Evolutionary conservation across 2,113 vertebrate species (phyloP).

Genomic region (Hemiprocne comata): DNA sequence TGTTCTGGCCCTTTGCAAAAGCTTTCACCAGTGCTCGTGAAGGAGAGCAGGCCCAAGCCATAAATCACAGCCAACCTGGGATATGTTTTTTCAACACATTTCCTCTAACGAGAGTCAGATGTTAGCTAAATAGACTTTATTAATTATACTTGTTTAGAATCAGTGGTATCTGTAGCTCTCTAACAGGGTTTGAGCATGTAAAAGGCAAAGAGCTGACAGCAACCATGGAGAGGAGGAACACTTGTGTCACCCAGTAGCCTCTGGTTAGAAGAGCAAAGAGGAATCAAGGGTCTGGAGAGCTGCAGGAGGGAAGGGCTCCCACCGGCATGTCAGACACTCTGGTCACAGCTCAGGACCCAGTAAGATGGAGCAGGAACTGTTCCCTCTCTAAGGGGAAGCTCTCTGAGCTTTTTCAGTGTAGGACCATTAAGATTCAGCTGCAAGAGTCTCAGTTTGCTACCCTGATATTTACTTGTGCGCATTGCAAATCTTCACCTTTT

Average conservation of each 20-base stretch:
- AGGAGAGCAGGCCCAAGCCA: constrained; percentile 54
- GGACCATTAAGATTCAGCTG: background rate
- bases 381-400: background rate
- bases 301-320: background rate
- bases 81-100: constrained; percentile 67
- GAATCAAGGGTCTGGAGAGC: background rate
- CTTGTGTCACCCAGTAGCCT: background rate
- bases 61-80: constrained; percentile 70
- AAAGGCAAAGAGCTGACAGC: background rate
- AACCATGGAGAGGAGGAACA: background rate
- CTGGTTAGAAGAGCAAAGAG: background rate
- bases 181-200: background rate
- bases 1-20: constrained; percentile 65
- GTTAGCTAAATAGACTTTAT: constrained; percentile 58
- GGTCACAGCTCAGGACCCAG: background rate
- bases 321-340: rapidly evolving
- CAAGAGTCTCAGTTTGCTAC: background rate
- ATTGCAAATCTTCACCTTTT: background rate
- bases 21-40: constrained; percentile 54
- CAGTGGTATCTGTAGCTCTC: background rate
- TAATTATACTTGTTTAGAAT: constrained; percentile 61
- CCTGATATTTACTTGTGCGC: background rate
- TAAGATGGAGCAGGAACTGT: background rate
- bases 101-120: constrained; percentile 64
- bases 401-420: background rate